Base-by-base conservation (phyloP, 1,140 invertebrate species). In the Stegodyphus mimosarum region DNA sequence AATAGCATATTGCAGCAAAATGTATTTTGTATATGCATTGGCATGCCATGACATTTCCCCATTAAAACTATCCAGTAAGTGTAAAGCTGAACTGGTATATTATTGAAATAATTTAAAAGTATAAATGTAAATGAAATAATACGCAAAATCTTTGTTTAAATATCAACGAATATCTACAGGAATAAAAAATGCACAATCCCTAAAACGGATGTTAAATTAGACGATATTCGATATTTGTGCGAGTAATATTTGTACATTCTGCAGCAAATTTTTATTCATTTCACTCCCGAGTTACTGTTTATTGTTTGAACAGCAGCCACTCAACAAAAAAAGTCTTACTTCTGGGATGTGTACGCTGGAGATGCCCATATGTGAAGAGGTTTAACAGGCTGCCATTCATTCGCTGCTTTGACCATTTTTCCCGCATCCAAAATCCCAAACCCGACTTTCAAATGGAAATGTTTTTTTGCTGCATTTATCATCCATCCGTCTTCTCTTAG, bases 381-480 rank as follows among this genome's bases (percentile, higher is more conserved):
- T 3, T 98, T 97, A n/a, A 99, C 97, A 11, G 94, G 94, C 6
- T 93, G 95, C 98, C 98, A 99, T 88, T 95, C 94, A 89, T 96
- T 94, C 6, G 98, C 97, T 86, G 98, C 91, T 63, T 92, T 94
- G 0, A 99, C 97, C 94, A 99, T 95, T 10, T 94, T 94, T 15
- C 94, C 94, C 3, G 97, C 97, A 91, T 99, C 97, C 96, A 99
- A 98, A n/a, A 99, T 91, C 9, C 98, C 98, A 90, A 99, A 99
- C 13, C 98, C 98, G 90, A 98, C 98, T 90, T 98, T 97, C 89
- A 60, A 71, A 51, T 88, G 88, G 89, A 94, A 95, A 90, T 92
- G 93, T 53, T 95, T 92, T 53, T 95, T 95, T 48, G 93, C 93
- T 0, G 91, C 93, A 89, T 97, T 96, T 67, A 91, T 91, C 87